Conservation (phyloP, 92 coral and sea anemone species). For the Chrysogorgia sp. region DNA sequence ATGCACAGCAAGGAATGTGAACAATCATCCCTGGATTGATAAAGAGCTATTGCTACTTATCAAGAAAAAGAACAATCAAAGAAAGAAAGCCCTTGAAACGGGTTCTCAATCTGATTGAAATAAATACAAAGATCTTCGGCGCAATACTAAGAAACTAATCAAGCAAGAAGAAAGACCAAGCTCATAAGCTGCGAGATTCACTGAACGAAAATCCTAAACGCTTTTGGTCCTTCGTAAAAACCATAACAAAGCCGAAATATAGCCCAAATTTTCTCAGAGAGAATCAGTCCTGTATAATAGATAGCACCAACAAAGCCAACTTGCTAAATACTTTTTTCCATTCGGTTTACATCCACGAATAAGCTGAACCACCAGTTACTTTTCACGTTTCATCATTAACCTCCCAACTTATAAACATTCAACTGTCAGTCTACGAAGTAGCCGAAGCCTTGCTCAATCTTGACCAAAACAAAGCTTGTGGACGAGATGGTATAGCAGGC, state of each 20-base stretch:
- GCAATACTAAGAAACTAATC: slow-evolving; percentile 46
- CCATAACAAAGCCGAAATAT: slow-evolving; percentile 24
- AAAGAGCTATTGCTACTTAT: slow-evolving; percentile 48
- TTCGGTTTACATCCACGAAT: background rate
- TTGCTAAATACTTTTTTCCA: slow-evolving; percentile 5
- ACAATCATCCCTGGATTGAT: slow-evolving; percentile 66
- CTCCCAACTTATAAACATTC: background rate
- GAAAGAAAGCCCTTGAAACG: slow-evolving; percentile 38
- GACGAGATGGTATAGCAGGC: background rate
- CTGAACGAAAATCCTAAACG: slow-evolving; percentile 56
- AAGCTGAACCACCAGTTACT: background rate
- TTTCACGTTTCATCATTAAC: background rate
- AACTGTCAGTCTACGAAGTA: background rate
- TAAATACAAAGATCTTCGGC: slow-evolving; percentile 44
- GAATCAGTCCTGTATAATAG: slow-evolving; percentile 33
- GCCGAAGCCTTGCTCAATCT: background rate
- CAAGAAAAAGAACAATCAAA: slow-evolving; percentile 52
- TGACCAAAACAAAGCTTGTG: slow-evolving; percentile 17
- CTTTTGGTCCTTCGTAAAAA: slow-evolving; percentile 43
- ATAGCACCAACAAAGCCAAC: slow-evolving; percentile 28
- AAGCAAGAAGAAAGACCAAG: slow-evolving; percentile 51
- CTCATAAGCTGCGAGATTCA: slow-evolving; percentile 43
- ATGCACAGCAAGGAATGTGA: slow-evolving; percentile 32
- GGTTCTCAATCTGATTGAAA: slow-evolving; percentile 12
- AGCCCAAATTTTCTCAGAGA: slow-evolving; percentile 45